Percentiles rank a stretch among this genome's conserved stretches.
Evolutionary conservation across 1,140 invertebrate genomes (phyloP).

Genomic region (Papilio glaucus): DNA sequence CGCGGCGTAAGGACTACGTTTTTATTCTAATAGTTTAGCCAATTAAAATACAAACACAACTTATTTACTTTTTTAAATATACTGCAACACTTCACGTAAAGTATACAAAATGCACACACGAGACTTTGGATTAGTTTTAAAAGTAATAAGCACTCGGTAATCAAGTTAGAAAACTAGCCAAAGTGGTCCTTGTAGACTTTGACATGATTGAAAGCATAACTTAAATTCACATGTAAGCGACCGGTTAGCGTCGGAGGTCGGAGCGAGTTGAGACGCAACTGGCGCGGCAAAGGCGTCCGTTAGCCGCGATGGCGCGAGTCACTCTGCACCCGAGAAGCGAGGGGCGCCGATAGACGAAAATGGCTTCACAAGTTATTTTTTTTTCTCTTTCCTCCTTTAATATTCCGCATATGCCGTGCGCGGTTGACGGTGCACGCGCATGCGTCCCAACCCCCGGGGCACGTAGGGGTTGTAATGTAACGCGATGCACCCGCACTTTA

Average conservation of each 20-base stretch:
- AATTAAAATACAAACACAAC: constrained; percentile 30
- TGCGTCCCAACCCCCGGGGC: constrained; percentile 67
- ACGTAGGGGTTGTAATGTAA: constrained; percentile 77
- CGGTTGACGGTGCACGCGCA: constrained; percentile 75
- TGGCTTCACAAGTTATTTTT: constrained; percentile 83
- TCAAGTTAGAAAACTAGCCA: constrained; percentile 34
- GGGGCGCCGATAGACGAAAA: constrained; percentile 79
- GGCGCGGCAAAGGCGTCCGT: constrained; percentile 55
- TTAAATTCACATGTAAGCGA: constrained; percentile 61
- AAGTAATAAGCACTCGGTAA: constrained; percentile 35
- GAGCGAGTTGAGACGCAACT: constrained; percentile 39
- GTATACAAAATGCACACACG: constrained; percentile 44
- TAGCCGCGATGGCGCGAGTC: constrained; percentile 59
- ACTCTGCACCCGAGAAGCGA: constrained; percentile 68
- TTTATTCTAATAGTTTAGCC: constrained; percentile 13
- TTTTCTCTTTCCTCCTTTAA: constrained; percentile 83
- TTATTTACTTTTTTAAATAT: constrained; percentile 50
- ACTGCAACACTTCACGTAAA: constrained; percentile 52
- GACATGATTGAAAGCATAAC: constrained; percentile 58
- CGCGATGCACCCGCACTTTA: constrained; percentile 79
- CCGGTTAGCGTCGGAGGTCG: constrained; percentile 45
- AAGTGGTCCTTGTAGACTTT: constrained; percentile 36
- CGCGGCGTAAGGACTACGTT: background rate
- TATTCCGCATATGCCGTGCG: constrained; percentile 82
- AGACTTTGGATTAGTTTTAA: constrained; percentile 33